Percentiles rank a stretch among this genome's conserved stretches.
Evolutionary conservation across 2,888 invertebrate genomes (phyloP).

Genomic region (Anthoptus insignis): DNA sequence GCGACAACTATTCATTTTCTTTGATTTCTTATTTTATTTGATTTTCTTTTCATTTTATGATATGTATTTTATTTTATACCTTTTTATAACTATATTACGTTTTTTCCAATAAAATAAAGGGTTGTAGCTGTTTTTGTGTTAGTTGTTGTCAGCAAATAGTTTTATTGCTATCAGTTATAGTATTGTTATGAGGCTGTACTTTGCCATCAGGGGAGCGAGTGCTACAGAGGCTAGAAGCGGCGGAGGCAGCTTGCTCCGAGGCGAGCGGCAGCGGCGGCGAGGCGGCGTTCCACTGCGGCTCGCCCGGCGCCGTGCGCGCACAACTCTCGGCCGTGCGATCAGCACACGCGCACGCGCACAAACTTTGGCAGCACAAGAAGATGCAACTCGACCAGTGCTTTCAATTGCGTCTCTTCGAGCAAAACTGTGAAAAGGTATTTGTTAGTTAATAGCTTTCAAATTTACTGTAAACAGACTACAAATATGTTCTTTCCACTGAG

Average conservation of each 20-base stretch:
- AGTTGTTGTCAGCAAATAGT: not conserved
- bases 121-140: too few relatives aligned
- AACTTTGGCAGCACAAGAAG: constrained; percentile 98
- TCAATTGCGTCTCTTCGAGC: constrained; percentile 97
- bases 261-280: constrained; percentile 89
- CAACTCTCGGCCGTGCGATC: constrained; percentile 96
- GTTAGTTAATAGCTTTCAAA: too few relatives aligned
- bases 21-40: too few relatives aligned
- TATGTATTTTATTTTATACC: too few relatives aligned
- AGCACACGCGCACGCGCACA: constrained; percentile 96
- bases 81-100: too few relatives aligned
- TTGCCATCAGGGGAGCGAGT: constrained; percentile 89
- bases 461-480: too few relatives aligned
- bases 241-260: constrained; percentile 82
- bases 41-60: too few relatives aligned
- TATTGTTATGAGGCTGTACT: too few relatives aligned
- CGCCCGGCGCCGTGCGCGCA: constrained; percentile 91
- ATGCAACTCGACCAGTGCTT: constrained; percentile 98
- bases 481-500: not conserved
- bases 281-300: constrained; percentile 91
- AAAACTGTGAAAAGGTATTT: constrained; percentile 97
- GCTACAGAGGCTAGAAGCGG: constrained; percentile 87
- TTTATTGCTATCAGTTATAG: not conserved
- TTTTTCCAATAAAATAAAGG: too few relatives aligned
- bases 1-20: too few relatives aligned